Conservation (phyloP, 1,140 invertebrate genomes). For the Lordiphosa collinella region DNA sequence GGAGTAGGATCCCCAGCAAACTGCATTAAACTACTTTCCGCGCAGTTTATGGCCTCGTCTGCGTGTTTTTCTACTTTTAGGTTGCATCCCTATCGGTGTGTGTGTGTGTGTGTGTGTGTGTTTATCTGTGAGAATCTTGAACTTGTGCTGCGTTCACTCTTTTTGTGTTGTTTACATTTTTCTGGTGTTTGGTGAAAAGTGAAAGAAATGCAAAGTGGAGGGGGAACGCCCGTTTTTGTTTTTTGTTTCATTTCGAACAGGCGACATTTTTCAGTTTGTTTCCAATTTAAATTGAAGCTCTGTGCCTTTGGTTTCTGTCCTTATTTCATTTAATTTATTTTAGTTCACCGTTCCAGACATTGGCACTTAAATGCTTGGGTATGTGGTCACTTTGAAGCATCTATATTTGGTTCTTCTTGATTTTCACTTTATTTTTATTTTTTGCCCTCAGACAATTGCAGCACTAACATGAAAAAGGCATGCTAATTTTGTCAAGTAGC, state of each 20-base stretch:
- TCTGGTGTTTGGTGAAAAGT: constrained; percentile 43
- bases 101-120: constrained; percentile 5
- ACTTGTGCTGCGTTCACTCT: constrained; percentile 70
- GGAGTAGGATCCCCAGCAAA: constrained; percentile 71
- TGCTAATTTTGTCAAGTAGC: constrained; percentile 49
- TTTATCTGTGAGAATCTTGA: constrained; percentile 71
- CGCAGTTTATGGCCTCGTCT: constrained; percentile 67
- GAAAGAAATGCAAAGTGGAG: constrained; percentile 35
- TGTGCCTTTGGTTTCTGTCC: not conserved
- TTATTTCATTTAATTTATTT: constrained; percentile 28
- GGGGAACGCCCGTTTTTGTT: constrained; percentile 10
- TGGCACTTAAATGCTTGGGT: constrained; percentile 67
- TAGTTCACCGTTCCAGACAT: constrained; percentile 56
- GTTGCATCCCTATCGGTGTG: constrained; percentile 1
- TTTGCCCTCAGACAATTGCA: constrained; percentile 16
- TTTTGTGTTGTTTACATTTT: constrained; percentile 51
- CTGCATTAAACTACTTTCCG: constrained; percentile 76
- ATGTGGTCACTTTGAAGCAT: constrained; percentile 53
- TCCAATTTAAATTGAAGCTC: constrained; percentile 55
- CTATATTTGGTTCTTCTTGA: constrained; percentile 36
- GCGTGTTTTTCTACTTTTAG: constrained; percentile 68
- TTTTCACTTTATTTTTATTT: not conserved
- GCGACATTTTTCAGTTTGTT: constrained; percentile 60
- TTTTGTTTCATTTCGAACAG: constrained; percentile 23
- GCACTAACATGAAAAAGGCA: constrained; percentile 38